Conservation (phyloP, 2,888 invertebrate species). For the Zelleria hepariella region DNA sequence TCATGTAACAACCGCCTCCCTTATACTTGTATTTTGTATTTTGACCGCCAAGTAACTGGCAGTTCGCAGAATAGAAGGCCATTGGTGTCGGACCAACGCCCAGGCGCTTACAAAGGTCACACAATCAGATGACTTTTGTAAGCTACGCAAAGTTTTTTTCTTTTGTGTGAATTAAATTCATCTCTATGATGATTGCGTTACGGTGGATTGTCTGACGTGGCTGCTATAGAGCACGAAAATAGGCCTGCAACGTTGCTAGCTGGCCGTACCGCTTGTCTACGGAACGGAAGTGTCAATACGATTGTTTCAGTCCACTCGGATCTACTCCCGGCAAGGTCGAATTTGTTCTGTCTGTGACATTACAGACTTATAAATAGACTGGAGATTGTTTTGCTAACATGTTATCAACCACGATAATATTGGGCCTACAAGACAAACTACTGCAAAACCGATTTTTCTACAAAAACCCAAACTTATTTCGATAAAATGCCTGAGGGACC, state of each 20-base stretch:
- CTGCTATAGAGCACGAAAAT: neutral
- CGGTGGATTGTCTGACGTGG: neutral
- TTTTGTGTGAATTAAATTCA: too few relatives aligned
- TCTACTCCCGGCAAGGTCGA: neutral
- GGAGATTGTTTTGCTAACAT: neutral
- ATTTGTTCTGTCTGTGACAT: neutral
- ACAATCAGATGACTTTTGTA: neutral
- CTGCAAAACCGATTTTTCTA: too few relatives aligned
- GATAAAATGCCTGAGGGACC: neutral
- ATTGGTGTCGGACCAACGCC: neutral
- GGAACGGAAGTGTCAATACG: neutral
- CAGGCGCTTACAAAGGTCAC: neutral
- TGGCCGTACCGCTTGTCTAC: neutral
- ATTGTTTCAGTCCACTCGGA: neutral
- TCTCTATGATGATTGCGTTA: neutral
- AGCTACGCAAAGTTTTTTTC: too few relatives aligned
- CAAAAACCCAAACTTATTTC: neutral
- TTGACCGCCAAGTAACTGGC: neutral
- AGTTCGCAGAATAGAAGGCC: neutral
- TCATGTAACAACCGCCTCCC: too few relatives aligned
- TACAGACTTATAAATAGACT: neutral
- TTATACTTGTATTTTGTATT: too few relatives aligned
- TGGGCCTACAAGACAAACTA: too few relatives aligned
- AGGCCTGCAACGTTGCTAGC: neutral
- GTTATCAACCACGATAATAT: too few relatives aligned